Percentiles rank a stretch among this genome's conserved stretches.
Evolutionary conservation across 1,140 invertebrate species (phyloP).

Genomic region (Drosophila rufa): DNA sequence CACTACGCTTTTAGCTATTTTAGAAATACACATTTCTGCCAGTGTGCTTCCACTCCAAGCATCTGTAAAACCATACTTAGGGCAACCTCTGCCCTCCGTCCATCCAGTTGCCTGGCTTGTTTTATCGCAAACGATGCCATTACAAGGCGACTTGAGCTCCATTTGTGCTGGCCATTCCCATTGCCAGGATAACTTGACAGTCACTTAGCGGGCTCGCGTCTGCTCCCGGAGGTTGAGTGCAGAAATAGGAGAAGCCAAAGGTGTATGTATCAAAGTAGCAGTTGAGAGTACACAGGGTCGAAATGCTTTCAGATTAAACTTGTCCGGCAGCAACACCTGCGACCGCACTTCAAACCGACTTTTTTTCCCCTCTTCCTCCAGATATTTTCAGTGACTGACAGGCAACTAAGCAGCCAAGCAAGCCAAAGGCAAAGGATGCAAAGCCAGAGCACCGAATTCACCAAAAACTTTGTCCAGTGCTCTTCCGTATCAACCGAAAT

Average conservation of each 20-base stretch:
- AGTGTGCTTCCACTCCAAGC: conserved; percentile 21
- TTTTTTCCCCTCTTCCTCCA: background rate
- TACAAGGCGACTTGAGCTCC: conserved; percentile 68
- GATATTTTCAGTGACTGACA: conserved; percentile 42
- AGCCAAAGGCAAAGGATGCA: conserved; percentile 19
- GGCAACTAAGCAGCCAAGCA: conserved; percentile 7
- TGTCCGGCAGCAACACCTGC: conserved; percentile 56
- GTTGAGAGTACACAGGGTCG: conserved; percentile 47
- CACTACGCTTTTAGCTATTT: background rate
- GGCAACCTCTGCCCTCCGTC: conserved; percentile 3
- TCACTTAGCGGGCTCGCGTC: conserved; percentile 56
- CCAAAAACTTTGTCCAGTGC: conserved; percentile 41
- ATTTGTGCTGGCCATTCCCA: conserved; percentile 60
- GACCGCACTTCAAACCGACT: conserved; percentile 7
- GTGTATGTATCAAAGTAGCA: conserved; percentile 53
- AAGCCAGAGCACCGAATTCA: conserved; percentile 38
- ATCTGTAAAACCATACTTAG: conserved; percentile 40
- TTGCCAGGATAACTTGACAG: conserved; percentile 66
- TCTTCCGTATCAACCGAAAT: conserved; percentile 23
- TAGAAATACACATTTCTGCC: background rate
- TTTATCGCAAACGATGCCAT: conserved; percentile 58
- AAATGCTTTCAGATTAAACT: conserved; percentile 60
- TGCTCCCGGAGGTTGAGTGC: conserved; percentile 1
- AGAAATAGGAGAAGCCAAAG: conserved; percentile 19
- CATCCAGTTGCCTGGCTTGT: conserved; percentile 23